Percentiles rank a stretch among this genome's conserved stretches.
Evolutionary conservation across 2,797 vertebrate species (phyloP).

Genomic region (Peromyscus nudipes): DNA sequence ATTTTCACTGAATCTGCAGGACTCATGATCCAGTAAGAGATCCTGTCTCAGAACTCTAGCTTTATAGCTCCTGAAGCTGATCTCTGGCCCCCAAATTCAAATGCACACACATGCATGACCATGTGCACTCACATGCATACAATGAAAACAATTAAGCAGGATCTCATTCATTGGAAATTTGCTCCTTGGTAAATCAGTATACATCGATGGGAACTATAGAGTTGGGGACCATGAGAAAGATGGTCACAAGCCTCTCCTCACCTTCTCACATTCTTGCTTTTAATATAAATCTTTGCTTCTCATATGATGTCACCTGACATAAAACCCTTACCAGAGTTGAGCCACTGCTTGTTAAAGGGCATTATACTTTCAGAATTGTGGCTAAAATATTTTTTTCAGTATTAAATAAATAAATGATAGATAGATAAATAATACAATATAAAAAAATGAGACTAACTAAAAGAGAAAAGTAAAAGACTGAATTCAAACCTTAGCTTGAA

Average conservation of each 20-base stretch:
- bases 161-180: background rate
- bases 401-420: background rate
- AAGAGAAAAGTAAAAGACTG: background rate
- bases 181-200: background rate
- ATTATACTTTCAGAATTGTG: background rate
- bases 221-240: background rate
- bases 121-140: background rate
- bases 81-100: background rate
- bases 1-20: background rate
- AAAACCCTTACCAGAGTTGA: background rate
- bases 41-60: background rate
- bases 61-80: background rate
- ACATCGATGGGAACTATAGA: too few relatives aligned
- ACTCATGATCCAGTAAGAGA: too few relatives aligned
- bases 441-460: background rate
- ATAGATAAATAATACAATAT: background rate
- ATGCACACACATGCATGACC: background rate
- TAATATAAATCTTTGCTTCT: background rate
- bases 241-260: background rate
- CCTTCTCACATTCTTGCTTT: background rate
- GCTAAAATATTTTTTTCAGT: background rate
- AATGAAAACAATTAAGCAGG: background rate
- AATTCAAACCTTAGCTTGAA: background rate
- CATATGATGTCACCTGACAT: background rate
- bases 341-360: rapidly evolving